These are phyloP conservation scores for Elaphurus davidianus DNA, from an alignment of 2,113 vertebrate genomes.

Conservation along the genomic window DNA sequence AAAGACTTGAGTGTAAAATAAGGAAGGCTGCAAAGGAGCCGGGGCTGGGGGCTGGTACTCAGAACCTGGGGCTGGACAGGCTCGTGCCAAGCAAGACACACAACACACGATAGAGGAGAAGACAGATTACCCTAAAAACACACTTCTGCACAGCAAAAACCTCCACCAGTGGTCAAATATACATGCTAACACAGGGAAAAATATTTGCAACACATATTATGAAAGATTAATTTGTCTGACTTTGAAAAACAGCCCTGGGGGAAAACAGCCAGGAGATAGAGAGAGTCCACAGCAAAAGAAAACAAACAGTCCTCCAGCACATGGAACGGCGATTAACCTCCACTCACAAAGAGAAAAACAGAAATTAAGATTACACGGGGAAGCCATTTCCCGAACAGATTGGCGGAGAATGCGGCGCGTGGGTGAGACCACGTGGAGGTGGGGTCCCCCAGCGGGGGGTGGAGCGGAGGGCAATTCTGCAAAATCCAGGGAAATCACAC, in stretches of 20 bases:
- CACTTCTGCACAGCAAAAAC: not conserved
- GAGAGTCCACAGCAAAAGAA: not conserved
- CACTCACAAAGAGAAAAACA: not conserved
- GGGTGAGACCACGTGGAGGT: rapidly evolving
- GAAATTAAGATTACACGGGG: rapidly evolving
- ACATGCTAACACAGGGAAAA: not conserved
- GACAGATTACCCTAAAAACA: not conserved
- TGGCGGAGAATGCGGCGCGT: rapidly evolving
- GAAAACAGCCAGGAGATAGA: not conserved
- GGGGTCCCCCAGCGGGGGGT: rapidly evolving
- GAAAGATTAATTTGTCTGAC: not conserved
- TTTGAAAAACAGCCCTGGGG: not conserved
- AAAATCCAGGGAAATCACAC: rapidly evolving
- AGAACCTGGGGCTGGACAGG: rapidly evolving
- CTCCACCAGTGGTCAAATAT: not conserved
- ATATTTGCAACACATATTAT: rapidly evolving
- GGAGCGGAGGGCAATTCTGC: rapidly evolving
- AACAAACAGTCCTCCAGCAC: not conserved
- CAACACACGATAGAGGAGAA: rapidly evolving
- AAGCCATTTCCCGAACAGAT: not conserved
- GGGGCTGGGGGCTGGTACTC: rapidly evolving
- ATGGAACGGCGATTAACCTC: rapidly evolving
- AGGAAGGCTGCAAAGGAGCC: not conserved
- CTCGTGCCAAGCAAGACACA: not conserved
- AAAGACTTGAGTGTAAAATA: too few relatives aligned